Base-by-base conservation (phyloP, 2,888 invertebrate species). In the Choreutis nemorana region DNA sequence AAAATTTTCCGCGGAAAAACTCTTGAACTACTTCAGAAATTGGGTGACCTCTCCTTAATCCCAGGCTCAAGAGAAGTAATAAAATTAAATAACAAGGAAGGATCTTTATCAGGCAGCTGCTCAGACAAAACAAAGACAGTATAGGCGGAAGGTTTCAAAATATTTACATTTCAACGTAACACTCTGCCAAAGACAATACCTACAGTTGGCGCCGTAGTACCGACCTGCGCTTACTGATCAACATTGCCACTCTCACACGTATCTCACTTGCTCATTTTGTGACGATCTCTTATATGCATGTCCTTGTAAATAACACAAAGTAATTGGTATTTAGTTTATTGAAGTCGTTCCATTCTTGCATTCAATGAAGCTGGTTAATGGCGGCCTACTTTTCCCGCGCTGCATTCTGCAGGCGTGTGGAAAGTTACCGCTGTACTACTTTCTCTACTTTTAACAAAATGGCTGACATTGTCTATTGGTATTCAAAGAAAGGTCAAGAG, bases 401-500 rank as follows among this genome's bases (percentile, higher is more conserved):
- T 65, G 55, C 59, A 62, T 62, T 57, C 63, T 55, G 51, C 55
- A 50, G 56, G 54, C 59, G 66, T 64, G 66, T 77, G 77, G 78
- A 78, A 78, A 78, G 78, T 78, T 77, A 72, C 73, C 57, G 56
- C 55, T 65, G 77, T 64, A 73, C 78, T 78, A 77, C 78, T 78
- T 78, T 78, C 78, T 75, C 78, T 65, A 65, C 75, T 75, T 73
- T 77, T 78, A 71, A 71, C 67, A 75, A 77, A 60, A 77, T 73
- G 75, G 73, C 71, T 48, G 57, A 46, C 53, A 49, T 55, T 58
- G 56, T 52, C 52, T 56, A 56, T 52, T 62, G 55, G 50, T 55
- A 50, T 56, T 58, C 44, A 45, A 55, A 55, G 47, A 50, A 65
- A 68, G 72, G 71, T 75, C 73, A 75, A 65, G 61, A 57, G 50